These are phyloP conservation scores for Cichlasoma orientale DNA, from an alignment of 2,797 vertebrate genomes.

Conservation along the genomic window DNA sequence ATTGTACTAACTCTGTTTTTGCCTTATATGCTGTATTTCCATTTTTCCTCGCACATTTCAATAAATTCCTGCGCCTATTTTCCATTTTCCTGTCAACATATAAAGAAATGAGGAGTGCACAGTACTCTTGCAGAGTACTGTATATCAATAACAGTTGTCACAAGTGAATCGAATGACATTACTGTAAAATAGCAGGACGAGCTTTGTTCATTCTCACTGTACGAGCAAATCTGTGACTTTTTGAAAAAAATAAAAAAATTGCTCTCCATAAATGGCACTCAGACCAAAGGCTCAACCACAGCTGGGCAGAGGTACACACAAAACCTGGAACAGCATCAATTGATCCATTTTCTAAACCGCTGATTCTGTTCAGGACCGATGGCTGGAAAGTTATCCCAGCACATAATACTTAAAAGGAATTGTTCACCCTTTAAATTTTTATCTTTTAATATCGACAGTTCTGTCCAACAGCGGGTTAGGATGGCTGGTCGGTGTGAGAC, in stretches of 20 bases:
- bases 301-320: neutral
- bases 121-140: neutral
- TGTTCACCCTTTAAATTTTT: neutral
- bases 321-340: neutral
- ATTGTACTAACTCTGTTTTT: too few species aligned
- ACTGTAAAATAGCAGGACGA: neutral
- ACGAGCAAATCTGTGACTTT: neutral
- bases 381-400: neutral
- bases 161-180: neutral
- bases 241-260: neutral
- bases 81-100: neutral
- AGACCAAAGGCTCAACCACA: slow-evolving; percentile 1
- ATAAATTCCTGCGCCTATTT: neutral
- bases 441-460: slow-evolving; percentile 1
- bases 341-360: slow-evolving; percentile 1
- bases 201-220: neutral
- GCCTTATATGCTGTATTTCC: neutral
- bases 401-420: neutral
- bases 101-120: neutral
- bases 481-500: neutral
- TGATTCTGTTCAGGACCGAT: neutral
- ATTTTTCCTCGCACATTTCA: neutral
- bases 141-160: neutral
- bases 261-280: neutral
- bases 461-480: slow-evolving; percentile 2